These are phyloP conservation scores for Bombus sylvicola DNA, from an alignment of 1,140 invertebrate species.

Conservation along the genomic window DNA sequence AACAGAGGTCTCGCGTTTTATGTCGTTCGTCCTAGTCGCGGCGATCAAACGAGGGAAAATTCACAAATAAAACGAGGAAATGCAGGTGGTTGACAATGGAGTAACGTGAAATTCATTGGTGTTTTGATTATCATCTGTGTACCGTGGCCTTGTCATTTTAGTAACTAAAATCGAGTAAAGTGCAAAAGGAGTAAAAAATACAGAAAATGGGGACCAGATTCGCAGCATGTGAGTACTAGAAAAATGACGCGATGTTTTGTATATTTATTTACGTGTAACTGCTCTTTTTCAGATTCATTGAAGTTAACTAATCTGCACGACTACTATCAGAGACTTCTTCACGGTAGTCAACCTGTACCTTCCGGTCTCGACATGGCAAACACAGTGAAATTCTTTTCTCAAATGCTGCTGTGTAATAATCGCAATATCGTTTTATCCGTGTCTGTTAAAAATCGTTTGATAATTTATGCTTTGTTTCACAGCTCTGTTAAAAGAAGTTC, in stretches of 20 bases:
- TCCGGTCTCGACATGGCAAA: slow-evolving; percentile 98
- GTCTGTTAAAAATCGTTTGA: neutral
- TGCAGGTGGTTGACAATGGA: neutral
- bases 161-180: neutral
- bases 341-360: slow-evolving; percentile 95
- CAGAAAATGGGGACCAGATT: slow-evolving; percentile 82
- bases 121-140: neutral
- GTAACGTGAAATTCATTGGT: neutral
- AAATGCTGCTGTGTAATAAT: slow-evolving; percentile 95
- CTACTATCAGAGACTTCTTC: slow-evolving; percentile 95
- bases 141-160: no score
- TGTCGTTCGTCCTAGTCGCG: neutral
- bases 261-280: neutral
- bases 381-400: slow-evolving; percentile 98
- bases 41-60: neutral
- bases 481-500: slow-evolving; percentile 98
- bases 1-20: neutral
- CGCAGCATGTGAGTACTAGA: slow-evolving; percentile 80
- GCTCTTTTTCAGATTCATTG: slow-evolving; percentile 91
- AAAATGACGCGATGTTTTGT: neutral
- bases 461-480: slow-evolving; percentile 46
- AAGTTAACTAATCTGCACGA: slow-evolving; percentile 98
- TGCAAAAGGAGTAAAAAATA: neutral
- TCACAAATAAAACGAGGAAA: fast-evolving
- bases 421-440: slow-evolving; percentile 79